Evolutionary conservation across 2,888 invertebrate species (phyloP), one percentile per base, ranked within the genome.

Genomic region (Podotricha telesiphe): DNA sequence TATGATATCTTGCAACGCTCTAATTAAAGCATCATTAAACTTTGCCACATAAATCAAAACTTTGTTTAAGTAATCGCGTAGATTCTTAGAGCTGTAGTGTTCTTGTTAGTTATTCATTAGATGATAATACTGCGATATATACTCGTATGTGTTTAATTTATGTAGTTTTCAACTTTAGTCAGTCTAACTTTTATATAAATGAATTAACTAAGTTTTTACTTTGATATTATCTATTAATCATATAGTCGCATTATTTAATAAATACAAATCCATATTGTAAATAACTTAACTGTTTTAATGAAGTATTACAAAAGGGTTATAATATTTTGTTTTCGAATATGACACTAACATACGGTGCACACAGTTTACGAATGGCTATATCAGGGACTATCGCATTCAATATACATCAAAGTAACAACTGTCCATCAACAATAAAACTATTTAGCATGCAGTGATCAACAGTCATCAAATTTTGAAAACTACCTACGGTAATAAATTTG

Each of bases 391-490:
- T 45, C 59, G n/a, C 45, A 59, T 42, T 59, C 62, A 34, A 20
- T 47, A 61, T 61, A 61, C 17, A 61, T 48, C 55, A 65, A 56
- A 34, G 34, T 48, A 50, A 42, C 20, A 51, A 63, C 51, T 51
- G 50, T 51, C 40, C 34, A 22, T 51, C 42, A 53, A 45, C 19
- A 61, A 34, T 55, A 62, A 67, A 67, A 62, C 51, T 67, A 67
- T 67, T 62, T 67, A 40, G 42, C 19, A 61, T 61, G 45, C 61
- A 53, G 55, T 68, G 84, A 87, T 89, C 91, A 89, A 91, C 89
- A 90, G 88, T 89, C 88, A 77, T 82, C 78, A 84, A 71, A 89
- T 88, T 91, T 91, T 89, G 87, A 88, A 89, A 90, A 90, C 90
- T 91, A 71, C 86, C 83, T 85, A 82, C 77, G 83, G 87, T 88